Evolutionary conservation across 2,113 vertebrate genomes (phyloP).

Genomic region (Bos javanicus): DNA sequence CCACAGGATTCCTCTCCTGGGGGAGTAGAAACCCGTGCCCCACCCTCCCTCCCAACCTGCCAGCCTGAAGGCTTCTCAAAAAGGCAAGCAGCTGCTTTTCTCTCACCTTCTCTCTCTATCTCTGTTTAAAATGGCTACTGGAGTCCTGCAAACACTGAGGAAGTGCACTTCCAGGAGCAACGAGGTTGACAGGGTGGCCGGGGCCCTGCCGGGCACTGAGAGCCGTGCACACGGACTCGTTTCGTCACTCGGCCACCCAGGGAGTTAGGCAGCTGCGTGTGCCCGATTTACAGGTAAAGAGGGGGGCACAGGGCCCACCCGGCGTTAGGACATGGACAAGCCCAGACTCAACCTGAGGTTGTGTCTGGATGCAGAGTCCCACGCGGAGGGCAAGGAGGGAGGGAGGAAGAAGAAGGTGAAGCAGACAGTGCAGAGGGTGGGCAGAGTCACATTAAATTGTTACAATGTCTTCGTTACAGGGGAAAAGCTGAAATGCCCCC

Average conservation of each 20-base stretch:
- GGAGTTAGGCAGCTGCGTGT: rapidly evolving
- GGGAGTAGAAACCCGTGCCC: neutral
- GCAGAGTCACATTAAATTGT: rapidly evolving
- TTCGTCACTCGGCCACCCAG: neutral
- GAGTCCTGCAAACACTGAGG: neutral
- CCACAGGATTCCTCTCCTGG: neutral
- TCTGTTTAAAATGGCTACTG: neutral
- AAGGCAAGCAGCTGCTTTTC: neutral
- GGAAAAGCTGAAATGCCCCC: neutral
- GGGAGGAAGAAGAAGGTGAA: rapidly evolving
- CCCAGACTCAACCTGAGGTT: neutral
- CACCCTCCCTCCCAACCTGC: neutral
- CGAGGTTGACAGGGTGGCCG: neutral
- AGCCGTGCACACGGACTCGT: rapidly evolving
- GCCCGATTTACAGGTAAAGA: neutral
- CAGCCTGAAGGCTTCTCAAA: neutral
- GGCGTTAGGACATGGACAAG: rapidly evolving
- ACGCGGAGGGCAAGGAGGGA: rapidly evolving
- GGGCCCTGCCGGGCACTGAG: rapidly evolving
- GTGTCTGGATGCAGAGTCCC: too few relatives aligned
- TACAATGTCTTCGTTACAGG: rapidly evolving
- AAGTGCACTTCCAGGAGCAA: neutral
- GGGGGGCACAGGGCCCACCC: neutral
- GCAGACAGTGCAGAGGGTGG: rapidly evolving
- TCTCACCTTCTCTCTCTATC: neutral